Percentiles rank a stretch among this genome's conserved stretches.
These are phyloP conservation scores for Heliangelus exortis DNA, from an alignment of 2,797 vertebrate genomes.

Conservation along the genomic window DNA sequence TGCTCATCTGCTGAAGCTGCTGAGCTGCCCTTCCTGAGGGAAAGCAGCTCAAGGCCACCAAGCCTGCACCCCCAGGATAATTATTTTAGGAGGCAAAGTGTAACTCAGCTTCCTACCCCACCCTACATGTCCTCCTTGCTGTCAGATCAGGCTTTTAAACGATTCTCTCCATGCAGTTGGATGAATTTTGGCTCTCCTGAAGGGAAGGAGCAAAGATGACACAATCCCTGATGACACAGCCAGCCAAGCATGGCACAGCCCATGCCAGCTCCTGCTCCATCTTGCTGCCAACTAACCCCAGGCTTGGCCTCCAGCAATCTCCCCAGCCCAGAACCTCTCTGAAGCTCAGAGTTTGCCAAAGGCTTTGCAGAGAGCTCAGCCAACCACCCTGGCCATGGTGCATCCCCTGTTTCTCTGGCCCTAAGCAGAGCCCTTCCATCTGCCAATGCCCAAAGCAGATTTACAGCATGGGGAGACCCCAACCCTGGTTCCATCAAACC, in stretches of 20 bases:
- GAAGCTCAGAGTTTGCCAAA: constrained; percentile 35
- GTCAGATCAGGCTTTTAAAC: not conserved
- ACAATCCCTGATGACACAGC: not conserved
- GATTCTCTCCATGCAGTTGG: not conserved
- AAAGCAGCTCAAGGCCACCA: not conserved
- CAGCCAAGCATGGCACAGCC: not conserved
- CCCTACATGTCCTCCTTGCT: not conserved
- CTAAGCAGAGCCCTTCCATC: not conserved
- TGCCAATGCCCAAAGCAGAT: not conserved
- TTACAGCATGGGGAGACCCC: not conserved
- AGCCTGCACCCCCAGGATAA: not conserved
- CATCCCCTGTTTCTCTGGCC: not conserved
- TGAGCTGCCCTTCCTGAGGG: not conserved
- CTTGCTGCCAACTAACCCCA: not conserved
- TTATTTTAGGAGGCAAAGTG: rapidly evolving
- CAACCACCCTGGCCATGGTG: not conserved
- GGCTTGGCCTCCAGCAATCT: constrained; percentile 3
- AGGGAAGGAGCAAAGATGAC: not conserved
- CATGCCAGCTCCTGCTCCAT: not conserved
- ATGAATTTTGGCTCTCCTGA: not conserved
- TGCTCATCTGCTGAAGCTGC: not conserved
- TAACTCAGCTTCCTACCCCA: not conserved
- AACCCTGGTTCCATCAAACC: not conserved
- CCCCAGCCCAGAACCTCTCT: not conserved
- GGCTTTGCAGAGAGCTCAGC: not conserved